A percentile compares a stretch with the other conserved stretches of the same genome.
These are phyloP conservation scores for Tachina grossa DNA, from an alignment of 2,888 invertebrate genomes.

Conservation along the genomic window DNA sequence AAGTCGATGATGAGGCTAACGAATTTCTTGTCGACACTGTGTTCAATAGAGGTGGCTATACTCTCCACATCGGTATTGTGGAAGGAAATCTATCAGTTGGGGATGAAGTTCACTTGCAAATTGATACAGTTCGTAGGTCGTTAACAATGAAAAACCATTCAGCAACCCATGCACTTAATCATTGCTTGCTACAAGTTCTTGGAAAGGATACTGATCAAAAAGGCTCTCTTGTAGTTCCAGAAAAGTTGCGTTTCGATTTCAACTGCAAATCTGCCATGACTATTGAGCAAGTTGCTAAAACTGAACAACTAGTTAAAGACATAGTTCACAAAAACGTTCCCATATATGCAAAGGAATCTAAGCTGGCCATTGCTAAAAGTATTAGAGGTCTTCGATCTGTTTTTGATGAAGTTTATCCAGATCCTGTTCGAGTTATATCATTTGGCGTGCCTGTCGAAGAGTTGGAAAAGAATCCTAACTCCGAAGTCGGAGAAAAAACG, in stretches of 20 bases:
- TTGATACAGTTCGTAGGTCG: slow-evolving; percentile 93
- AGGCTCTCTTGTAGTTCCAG: slow-evolving; percentile 98
- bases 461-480: slow-evolving; percentile 92
- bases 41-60: slow-evolving; percentile 97
- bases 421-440: slow-evolving; percentile 96
- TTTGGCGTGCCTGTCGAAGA: slow-evolving; percentile 96
- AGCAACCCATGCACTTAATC: slow-evolving; percentile 98
- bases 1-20: slow-evolving; percentile 91
- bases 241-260: slow-evolving; percentile 98
- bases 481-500: slow-evolving; percentile 90
- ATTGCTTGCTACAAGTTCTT: slow-evolving; percentile 94
- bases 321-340: slow-evolving; percentile 89
- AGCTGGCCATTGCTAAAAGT: slow-evolving; percentile 92
- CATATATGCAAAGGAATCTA: slow-evolving; percentile 94
- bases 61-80: slow-evolving; percentile 95
- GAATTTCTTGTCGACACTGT: slow-evolving; percentile 97
- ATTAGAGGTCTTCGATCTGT: slow-evolving; percentile 97
- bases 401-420: slow-evolving; percentile 99
- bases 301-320: slow-evolving; percentile 91
- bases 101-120: slow-evolving; percentile 90
- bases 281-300: slow-evolving; percentile 91
- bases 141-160: slow-evolving; percentile 99
- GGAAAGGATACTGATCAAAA: slow-evolving; percentile 96
- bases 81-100: slow-evolving; percentile 93
- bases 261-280: slow-evolving; percentile 97